Evolutionary conservation across 2,888 invertebrate genomes (phyloP).

Genomic region (Piscicola geometra): DNA sequence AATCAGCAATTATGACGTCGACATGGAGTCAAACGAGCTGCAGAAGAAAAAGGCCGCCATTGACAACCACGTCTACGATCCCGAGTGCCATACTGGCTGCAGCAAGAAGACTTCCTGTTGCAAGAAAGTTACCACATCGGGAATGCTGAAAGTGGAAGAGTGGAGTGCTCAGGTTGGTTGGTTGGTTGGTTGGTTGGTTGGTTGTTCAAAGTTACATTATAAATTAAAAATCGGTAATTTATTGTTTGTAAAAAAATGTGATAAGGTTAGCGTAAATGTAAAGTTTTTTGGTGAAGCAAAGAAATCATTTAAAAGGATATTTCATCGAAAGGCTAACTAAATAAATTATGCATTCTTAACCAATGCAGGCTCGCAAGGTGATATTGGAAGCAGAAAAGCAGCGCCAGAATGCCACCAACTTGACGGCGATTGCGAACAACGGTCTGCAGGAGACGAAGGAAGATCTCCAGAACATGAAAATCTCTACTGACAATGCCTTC

Average conservation of each 20-base stretch:
- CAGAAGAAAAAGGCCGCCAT: slow-evolving; percentile 24
- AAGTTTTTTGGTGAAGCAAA: too few relatives aligned
- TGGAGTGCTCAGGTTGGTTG: neutral
- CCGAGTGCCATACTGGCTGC: neutral
- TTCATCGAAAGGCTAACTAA: too few relatives aligned
- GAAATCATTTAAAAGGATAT: too few relatives aligned
- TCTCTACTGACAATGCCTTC: slow-evolving; percentile 32
- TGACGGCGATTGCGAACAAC: slow-evolving; percentile 7
- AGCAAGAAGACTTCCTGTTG: neutral
- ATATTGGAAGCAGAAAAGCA: slow-evolving; percentile 25
- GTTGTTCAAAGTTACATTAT: neutral
- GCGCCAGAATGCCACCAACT: slow-evolving; percentile 25
- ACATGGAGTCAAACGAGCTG: slow-evolving; percentile 21
- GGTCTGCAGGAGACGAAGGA: slow-evolving; percentile 22
- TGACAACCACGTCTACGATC: slow-evolving; percentile 21
- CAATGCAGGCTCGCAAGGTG: neutral
- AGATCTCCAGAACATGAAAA: slow-evolving; percentile 25
- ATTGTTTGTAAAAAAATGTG: too few relatives aligned
- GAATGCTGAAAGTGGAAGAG: slow-evolving; percentile 7
- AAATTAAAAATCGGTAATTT: neutral
- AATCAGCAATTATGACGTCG: slow-evolving; percentile 19
- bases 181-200: neutral
- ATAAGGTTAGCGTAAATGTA: too few relatives aligned
- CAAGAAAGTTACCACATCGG: slow-evolving; percentile 5
- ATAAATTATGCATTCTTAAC: too few relatives aligned